Evolutionary conservation across 2,888 invertebrate species (phyloP).

Genomic region (Chorisops tibialis): DNA sequence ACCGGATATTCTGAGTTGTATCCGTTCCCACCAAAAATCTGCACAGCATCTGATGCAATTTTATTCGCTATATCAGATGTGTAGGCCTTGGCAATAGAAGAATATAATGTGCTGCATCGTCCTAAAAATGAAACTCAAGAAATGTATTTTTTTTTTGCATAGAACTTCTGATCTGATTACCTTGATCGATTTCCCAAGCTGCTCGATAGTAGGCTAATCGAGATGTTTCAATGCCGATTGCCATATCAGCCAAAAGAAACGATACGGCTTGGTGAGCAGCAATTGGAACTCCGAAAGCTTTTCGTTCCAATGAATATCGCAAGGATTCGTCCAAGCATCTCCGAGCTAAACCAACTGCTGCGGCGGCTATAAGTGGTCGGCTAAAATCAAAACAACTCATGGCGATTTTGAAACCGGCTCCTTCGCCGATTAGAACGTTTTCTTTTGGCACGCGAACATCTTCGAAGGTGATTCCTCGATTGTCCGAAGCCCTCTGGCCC

Average conservation of each 20-base stretch:
- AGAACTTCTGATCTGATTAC: constrained; percentile 46
- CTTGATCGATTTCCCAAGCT: constrained; percentile 89
- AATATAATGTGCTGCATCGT: constrained; percentile 74
- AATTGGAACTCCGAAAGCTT: constrained; percentile 86
- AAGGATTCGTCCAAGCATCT: constrained; percentile 89
- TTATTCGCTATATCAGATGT: constrained; percentile 93
- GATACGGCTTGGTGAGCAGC: constrained; percentile 84
- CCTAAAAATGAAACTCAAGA: constrained; percentile 46
- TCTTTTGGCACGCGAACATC: constrained; percentile 93
- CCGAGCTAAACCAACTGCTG: constrained; percentile 86
- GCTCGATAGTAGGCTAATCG: constrained; percentile 81
- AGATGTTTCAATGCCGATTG: constrained; percentile 81
- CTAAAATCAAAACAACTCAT: constrained; percentile 97
- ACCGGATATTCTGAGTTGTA: constrained; percentile 97
- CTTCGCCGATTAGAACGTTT: constrained; percentile 86
- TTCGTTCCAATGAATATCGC: constrained; percentile 87
- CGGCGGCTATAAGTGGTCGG: constrained; percentile 86
- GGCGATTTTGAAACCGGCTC: constrained; percentile 93
- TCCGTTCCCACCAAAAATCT: constrained; percentile 93
- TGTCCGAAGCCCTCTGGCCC: constrained; percentile 96
- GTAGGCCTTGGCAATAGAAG: constrained; percentile 93
- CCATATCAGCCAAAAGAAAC: constrained; percentile 96
- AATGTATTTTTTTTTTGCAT: not conserved
- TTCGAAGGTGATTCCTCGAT: constrained; percentile 93
- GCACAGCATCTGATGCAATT: constrained; percentile 90